A percentile compares a stretch with the other conserved stretches of the same genome.
Evolutionary conservation across 2,797 vertebrate genomes (phyloP).

Genomic region (Clarias pachynema): DNA sequence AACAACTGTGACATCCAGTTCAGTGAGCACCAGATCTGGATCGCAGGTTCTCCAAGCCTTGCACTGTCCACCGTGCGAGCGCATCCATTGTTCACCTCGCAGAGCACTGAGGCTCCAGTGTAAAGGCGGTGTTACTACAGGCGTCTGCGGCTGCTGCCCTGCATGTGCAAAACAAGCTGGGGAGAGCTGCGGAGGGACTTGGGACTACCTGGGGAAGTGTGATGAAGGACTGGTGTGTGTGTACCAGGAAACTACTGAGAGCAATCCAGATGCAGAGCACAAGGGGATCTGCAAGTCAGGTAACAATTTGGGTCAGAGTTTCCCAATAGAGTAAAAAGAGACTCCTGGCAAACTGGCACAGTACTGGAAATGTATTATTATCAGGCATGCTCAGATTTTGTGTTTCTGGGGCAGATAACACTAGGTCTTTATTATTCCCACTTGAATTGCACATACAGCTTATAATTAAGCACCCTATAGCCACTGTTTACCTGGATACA

Average conservation of each 20-base stretch:
- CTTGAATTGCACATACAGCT: too few species aligned
- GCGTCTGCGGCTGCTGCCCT: conserved; percentile 75
- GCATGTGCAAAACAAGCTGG: conserved; percentile 67
- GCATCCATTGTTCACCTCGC: conserved; percentile 71
- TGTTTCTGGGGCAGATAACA: too few species aligned
- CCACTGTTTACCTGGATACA: too few species aligned
- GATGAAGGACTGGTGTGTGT: conserved; percentile 71
- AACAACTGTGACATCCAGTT: neutral
- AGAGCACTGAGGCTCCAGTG: conserved; percentile 69
- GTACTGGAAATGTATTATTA: neutral
- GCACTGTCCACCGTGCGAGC: conserved; percentile 72
- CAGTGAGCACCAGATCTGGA: neutral
- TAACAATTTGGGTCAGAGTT: neutral
- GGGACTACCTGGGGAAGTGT: conserved; percentile 77
- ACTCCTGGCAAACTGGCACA: neutral
- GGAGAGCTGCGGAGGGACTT: conserved; percentile 73
- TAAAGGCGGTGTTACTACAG: conserved; percentile 71
- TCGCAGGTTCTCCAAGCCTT: neutral
- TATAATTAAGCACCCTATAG: too few species aligned
- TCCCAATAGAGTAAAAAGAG: too few species aligned
- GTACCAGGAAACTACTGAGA: conserved; percentile 55
- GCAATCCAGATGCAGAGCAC: conserved; percentile 52
- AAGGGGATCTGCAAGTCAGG: conserved; percentile 69
- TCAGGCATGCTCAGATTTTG: neutral
- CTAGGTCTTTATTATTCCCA: too few species aligned